These are phyloP conservation scores for Lysiphlebus fabarum DNA, from an alignment of 1,140 invertebrate species.

Conservation along the genomic window DNA sequence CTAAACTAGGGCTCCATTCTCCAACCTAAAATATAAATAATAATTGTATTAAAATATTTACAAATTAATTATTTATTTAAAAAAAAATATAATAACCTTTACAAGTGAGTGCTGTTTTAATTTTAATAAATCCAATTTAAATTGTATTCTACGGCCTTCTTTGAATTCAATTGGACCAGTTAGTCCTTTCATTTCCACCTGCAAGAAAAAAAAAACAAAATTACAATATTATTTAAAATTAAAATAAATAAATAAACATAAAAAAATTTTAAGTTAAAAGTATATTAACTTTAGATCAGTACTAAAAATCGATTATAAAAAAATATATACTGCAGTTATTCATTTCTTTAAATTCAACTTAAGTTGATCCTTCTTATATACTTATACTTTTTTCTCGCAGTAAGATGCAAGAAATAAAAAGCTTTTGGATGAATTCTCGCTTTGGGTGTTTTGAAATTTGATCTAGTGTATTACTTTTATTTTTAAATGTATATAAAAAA, in stretches of 20 bases:
- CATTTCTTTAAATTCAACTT: neutral
- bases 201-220: conserved; percentile 23
- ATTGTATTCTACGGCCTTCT: conserved; percentile 69
- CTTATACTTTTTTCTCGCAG: neutral
- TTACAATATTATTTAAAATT: neutral
- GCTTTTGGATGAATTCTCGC: too few relatives aligned
- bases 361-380: conserved; percentile 25
- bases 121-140: conserved; percentile 76
- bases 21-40: conserved; percentile 51
- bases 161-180: conserved; percentile 77
- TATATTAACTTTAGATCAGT: conserved; percentile 27
- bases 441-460: too few relatives aligned
- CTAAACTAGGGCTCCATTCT: conserved; percentile 59
- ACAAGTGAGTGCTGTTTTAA: conserved; percentile 69
- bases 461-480: too few relatives aligned
- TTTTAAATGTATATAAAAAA: too few relatives aligned
- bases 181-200: conserved; percentile 74
- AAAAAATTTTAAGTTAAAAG: conserved; percentile 33
- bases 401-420: too few relatives aligned
- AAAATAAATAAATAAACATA: conserved; percentile 4
- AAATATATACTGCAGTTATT: conserved; percentile 2
- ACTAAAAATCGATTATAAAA: conserved; percentile 18
- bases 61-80: neutral
- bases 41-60: conserved; percentile 7
- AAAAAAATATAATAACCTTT: conserved; percentile 46